Conservation (phyloP, 2,797 vertebrate species). For the Arctocebus calabarensis region DNA sequence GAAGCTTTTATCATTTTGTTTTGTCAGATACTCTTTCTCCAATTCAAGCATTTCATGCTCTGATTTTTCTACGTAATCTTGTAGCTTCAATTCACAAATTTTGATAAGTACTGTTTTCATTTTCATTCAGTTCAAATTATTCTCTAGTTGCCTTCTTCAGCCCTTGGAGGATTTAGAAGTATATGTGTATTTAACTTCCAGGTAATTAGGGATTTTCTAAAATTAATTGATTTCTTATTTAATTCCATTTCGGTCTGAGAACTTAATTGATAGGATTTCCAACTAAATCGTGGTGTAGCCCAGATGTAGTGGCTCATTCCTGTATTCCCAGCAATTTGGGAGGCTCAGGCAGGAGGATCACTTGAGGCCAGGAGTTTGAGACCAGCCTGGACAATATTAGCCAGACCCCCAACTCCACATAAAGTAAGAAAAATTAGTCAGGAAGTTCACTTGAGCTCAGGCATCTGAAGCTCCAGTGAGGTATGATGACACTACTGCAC, state of each 20-base stretch:
- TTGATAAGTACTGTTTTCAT: not conserved
- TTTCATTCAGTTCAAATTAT: slow-evolving; percentile 9
- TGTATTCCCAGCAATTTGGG: not conserved
- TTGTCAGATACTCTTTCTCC: not conserved
- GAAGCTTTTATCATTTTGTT: not conserved
- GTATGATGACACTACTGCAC: not conserved
- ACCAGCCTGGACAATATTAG: too few species aligned
- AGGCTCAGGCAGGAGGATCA: not conserved
- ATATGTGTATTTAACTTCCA: not conserved
- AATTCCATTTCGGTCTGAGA: not conserved
- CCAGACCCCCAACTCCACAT: too few species aligned
- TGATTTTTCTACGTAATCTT: not conserved
- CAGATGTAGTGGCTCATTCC: not conserved
- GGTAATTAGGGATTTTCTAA: not conserved
- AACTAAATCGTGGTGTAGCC: not conserved
- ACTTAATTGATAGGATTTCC: not conserved
- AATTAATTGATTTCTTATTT: slow-evolving; percentile 5
- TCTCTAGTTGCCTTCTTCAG: slow-evolving; percentile 4
- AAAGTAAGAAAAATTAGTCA: too few species aligned
- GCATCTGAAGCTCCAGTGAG: not conserved
- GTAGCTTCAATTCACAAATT: not conserved
- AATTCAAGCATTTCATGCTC: not conserved
- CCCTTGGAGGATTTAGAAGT: not conserved
- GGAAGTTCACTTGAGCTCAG: too few species aligned
- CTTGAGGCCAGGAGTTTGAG: not conserved